Evolutionary conservation across 2,797 vertebrate genomes (phyloP).

Genomic region (Esox lucius): DNA sequence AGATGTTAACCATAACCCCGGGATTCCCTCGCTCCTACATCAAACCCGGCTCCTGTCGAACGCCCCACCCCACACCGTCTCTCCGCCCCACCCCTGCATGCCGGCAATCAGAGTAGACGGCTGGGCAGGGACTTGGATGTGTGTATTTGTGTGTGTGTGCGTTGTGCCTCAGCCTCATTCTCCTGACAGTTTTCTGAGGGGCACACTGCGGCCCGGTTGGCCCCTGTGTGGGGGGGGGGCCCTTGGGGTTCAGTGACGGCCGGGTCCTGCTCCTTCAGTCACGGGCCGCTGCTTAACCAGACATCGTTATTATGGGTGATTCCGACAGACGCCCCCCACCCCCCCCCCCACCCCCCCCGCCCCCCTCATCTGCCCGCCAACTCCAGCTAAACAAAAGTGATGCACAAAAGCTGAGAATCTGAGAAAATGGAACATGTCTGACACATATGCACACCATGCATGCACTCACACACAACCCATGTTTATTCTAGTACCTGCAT

Average conservation of each 20-base stretch:
- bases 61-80: not conserved
- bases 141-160: conserved; percentile 35
- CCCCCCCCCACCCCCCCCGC: too few species aligned
- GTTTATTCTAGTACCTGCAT: not conserved
- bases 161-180: conserved; percentile 8
- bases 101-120: conserved; percentile 24
- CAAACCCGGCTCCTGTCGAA: conserved; percentile 32
- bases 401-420: conserved; percentile 63
- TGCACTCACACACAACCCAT: conserved; percentile 2
- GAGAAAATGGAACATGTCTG: conserved; percentile 50
- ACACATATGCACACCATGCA: conserved; percentile 26
- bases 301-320: conserved; percentile 70
- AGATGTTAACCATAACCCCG: conserved; percentile 55
- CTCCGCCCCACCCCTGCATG: conserved; percentile 32
- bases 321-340: conserved; percentile 54
- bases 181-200: conserved; percentile 2
- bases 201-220: not conserved
- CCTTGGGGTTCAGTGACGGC: conserved; percentile 65
- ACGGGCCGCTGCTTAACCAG: conserved; percentile 70
- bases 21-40: conserved; percentile 40
- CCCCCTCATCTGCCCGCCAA: conserved; percentile 16
- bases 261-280: conserved; percentile 70
- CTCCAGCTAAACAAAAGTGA: conserved; percentile 64
- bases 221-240: conserved; percentile 11
- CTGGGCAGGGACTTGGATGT: conserved; percentile 28